phyloP scores from a whole-genome alignment of 2,888 invertebrate species.

The Drosophila nigritarsus region DNA sequence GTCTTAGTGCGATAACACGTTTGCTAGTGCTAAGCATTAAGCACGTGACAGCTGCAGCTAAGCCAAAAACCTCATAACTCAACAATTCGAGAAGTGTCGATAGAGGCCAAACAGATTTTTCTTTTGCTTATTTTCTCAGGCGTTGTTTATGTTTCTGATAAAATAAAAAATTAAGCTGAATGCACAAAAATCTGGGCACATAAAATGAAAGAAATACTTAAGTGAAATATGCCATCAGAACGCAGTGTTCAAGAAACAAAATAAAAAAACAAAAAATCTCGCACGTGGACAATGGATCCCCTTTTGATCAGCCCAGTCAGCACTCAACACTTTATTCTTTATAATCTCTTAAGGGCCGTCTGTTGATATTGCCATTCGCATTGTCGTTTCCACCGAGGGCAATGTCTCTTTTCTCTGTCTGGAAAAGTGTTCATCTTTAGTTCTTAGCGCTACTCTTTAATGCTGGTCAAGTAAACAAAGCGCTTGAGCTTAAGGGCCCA shows the following conservation, averaged over 20 bases:
- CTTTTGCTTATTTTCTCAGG: not conserved
- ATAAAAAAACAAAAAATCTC: not conserved
- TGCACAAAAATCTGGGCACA: slow-evolving; percentile 16
- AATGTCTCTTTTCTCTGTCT: slow-evolving; percentile 25
- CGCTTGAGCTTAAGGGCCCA: slow-evolving; percentile 56
- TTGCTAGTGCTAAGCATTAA: not conserved
- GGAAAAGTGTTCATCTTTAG: slow-evolving; percentile 9
- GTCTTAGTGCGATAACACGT: slow-evolving; percentile 13
- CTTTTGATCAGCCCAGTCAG: slow-evolving; percentile 3
- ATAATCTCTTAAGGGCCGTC: slow-evolving; percentile 71
- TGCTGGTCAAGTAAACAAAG: slow-evolving; percentile 63
- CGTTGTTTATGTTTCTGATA: slow-evolving; percentile 14
- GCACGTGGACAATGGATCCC: slow-evolving; percentile 15
- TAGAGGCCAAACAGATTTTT: slow-evolving; percentile 7
- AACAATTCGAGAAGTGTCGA: slow-evolving; percentile 17
- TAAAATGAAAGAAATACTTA: slow-evolving; percentile 21
- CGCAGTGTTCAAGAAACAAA: slow-evolving; percentile 22
- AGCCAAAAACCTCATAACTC: slow-evolving; percentile 49
- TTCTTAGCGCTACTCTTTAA: slow-evolving; percentile 8
- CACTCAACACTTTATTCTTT: slow-evolving; percentile 51
- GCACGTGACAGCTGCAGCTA: slow-evolving; percentile 24
- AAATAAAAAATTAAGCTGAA: slow-evolving; percentile 29
- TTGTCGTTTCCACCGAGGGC: slow-evolving; percentile 28
- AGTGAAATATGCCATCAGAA: slow-evolving; percentile 24
- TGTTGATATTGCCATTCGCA: slow-evolving; percentile 31